Conservation (phyloP, 2,113 vertebrate genomes). For the Blennius ocellaris region DNA sequence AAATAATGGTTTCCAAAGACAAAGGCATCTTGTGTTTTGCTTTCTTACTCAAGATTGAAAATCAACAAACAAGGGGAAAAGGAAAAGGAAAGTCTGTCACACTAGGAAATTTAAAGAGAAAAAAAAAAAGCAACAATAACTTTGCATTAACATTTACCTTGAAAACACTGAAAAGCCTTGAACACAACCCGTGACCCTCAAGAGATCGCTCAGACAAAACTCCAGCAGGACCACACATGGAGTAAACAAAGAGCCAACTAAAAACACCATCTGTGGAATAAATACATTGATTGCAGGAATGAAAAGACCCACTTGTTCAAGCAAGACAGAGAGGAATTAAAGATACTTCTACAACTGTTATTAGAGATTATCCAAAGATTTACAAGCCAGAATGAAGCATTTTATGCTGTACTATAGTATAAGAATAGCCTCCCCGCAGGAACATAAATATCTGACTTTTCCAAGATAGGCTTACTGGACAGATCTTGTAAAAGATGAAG, state of each 20-base stretch:
- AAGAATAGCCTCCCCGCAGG: slow-evolving; percentile 19
- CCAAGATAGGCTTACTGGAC: slow-evolving; percentile 17
- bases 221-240: slow-evolving; percentile 81
- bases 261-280: slow-evolving; percentile 81
- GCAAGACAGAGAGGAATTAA: neutral
- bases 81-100: too few species aligned
- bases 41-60: too few species aligned
- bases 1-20: too few species aligned
- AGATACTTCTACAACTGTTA: neutral
- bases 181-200: neutral
- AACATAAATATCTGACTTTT: slow-evolving; percentile 27
- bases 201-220: slow-evolving; percentile 62
- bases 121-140: neutral
- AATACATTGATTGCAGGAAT: neutral
- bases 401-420: slow-evolving; percentile 11
- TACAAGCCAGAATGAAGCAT: neutral
- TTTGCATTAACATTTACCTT: slow-evolving; percentile 77
- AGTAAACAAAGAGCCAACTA: slow-evolving; percentile 87
- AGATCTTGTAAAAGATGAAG: slow-evolving; percentile 2
- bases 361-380: neutral
- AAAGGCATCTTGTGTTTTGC: too few species aligned
- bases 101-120: too few species aligned
- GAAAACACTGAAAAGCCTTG: slow-evolving; percentile 81
- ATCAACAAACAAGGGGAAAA: too few species aligned
- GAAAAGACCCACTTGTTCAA: neutral